Evolutionary conservation across 1,140 invertebrate genomes (phyloP), one percentile per base, ranked within the genome.

Genomic region (Polyergus mexicanus): DNA sequence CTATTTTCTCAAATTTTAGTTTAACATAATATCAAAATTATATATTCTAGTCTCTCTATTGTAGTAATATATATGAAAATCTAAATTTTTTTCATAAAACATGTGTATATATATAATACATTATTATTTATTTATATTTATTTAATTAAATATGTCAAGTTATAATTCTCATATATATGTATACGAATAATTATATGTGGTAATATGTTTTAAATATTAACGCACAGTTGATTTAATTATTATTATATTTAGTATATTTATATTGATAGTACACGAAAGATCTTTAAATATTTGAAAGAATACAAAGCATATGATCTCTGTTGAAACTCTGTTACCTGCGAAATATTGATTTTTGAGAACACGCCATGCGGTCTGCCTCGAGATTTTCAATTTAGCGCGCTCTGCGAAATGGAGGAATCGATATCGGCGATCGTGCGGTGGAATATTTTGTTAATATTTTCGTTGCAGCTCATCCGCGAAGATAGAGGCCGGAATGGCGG

Each of bases 391-490:
- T 83, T 60, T 72, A 60, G 5, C 76, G 5, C 76, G 78, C n/a
- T 13, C 25, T n/a, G 69, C 68, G 54, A 38, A 69, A 19, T 65
- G 19, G 38, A 58, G 19, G 54, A 71, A 74, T 74, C 68, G 78
- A 83, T 74, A 83, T 83, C 78, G 68, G 41, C 28, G 78, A 83
- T 83, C 78, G 54, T 56, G 78, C 63, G 25, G 19, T 32, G 44
- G 44, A 66, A 51, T 84, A 84, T 84, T 84, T 84, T 84, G 81
- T 84, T 84, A 84, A 84, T 77, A 84, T 84, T 84, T 84, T 84
- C 81, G 62, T 66, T 76, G 71, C 62, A 58, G 81, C 72, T 84
- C 72, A 84, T 84, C 81, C 81, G 28, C 35, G 72, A 77, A 84
- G 74, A 84, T 76, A 84, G 60, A 75, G 60, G 32, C 38, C 11